Base-by-base conservation (phyloP, 53 echinoderm and acorn worm genomes). In the Arbacia lixula region DNA sequence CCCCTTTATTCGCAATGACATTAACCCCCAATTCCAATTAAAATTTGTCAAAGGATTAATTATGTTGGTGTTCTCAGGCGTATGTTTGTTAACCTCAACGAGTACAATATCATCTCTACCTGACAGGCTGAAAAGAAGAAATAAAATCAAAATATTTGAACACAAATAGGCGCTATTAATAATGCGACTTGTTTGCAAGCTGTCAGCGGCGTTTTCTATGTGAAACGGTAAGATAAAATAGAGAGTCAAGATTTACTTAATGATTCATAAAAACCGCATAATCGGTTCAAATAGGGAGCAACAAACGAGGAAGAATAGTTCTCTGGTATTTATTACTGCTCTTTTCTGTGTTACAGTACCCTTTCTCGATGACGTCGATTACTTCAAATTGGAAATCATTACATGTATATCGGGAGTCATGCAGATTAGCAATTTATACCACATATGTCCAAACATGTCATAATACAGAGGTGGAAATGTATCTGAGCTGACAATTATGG, bases 191-290 rank as follows among this genome's bases (percentile, higher is more conserved):
- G 74, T 74, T 74, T 74, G 54, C 30, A 52, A 35, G 74, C 74
- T 74, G 74, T 74, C 74, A 74, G 5, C 27, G 4, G 33, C 31
- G 22, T 24, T 27, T 28, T 36, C 20, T 30, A 16, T 69, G 49
- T 74, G 74, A 74, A 52, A 32, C 9, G 27, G 52, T 21, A 53
- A 17, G 20, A 73, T 53, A 33, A 52, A 32, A 72, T n/a, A n/a
- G 53, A 53, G 53, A 53, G 53, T 20, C 35, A 35, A 74, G 43
- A 50, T 74, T 74, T 74, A 74, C 74, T 74, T 74, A 72, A 74
- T 74, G 74, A 74, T 52, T 74, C 74, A 74, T 74, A 74, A 72
- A 72, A 74, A 74, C 74, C 74, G 34, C 74, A 74, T 34, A 74
- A 72, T 74, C 52, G 74, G 2, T 30, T 2, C 1, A 5, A 51